A percentile compares a stretch with the other conserved stretches of the same genome.
Evolutionary conservation across 2,888 invertebrate species (phyloP).

Genomic region (Mongoloraphidia duomilia): DNA sequence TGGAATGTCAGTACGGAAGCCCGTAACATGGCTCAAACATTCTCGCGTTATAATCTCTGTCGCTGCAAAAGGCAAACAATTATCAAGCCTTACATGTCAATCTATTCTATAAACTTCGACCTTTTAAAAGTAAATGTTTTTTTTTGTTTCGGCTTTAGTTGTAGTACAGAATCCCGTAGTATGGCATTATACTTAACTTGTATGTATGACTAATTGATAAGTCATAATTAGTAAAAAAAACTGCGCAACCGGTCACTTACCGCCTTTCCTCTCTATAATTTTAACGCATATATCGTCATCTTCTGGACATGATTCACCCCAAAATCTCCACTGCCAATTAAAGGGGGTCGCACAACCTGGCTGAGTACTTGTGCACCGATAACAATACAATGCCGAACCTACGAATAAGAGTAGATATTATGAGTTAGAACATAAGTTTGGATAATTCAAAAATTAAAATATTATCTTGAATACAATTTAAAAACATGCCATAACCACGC

Average conservation of each 20-base stretch:
- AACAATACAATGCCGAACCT: conserved; percentile 67
- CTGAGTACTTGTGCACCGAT: conserved; percentile 75
- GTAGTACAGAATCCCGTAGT: too few relatives aligned
- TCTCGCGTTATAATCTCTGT: conserved; percentile 68
- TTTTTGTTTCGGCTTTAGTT: too few relatives aligned
- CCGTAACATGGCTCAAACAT: conserved; percentile 65
- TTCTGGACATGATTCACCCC: conserved; percentile 71
- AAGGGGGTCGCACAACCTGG: conserved; percentile 77
- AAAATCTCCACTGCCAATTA: conserved; percentile 63
- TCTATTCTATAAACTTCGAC: neutral
- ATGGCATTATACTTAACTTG: too few relatives aligned
- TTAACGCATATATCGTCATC: conserved; percentile 79
- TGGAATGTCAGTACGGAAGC: conserved; percentile 72
- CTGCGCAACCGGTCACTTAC: conserved; percentile 31
- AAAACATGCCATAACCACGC: too few relatives aligned
- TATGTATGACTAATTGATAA: conserved; percentile 1
- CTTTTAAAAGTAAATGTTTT: too few relatives aligned
- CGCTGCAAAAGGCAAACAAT: conserved; percentile 35
- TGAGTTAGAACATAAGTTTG: too few relatives aligned
- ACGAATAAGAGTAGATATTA: neutral
- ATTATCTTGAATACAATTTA: too few relatives aligned
- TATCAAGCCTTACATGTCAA: conserved; percentile 1
- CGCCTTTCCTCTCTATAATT: conserved; percentile 72
- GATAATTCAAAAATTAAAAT: too few relatives aligned
- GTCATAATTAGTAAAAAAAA: neutral